Evolutionary conservation across 2,888 invertebrate genomes (phyloP), one percentile per base, ranked within the genome.

Genomic region (Xylota sylvarum): DNA sequence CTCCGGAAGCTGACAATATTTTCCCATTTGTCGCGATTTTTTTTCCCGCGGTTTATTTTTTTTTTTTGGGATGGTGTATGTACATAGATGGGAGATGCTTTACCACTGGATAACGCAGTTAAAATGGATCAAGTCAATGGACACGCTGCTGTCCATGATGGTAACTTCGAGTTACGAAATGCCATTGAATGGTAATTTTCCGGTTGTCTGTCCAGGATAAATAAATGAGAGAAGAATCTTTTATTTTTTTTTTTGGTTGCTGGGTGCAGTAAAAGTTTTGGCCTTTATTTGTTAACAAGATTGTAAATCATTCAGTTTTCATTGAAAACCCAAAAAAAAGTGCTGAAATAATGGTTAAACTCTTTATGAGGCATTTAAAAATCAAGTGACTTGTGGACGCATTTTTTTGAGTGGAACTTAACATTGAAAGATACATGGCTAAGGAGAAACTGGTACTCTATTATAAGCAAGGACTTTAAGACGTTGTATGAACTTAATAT

Each of bases 1-100:
- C 81, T 85, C 62, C 64, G 64, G 85, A 76, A 76, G 81, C 85
- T 85, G 76, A 85, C 81, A 85, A 85, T 81, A 85, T 85, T 85
- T 81, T 85, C 40, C 70, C 74, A 80, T 80, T 84, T 84, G 73
- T 79, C 73, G 79, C 72, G 46, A 55, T 32, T 74, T 74, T 69
- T 78, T 69, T 64, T 35, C 6, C 62, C 32, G 67, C 60, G 67
- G 37, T 56, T 79, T 69, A 73, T 69, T 64, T 60, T 46, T 62
- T 30, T 58, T 48, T 35, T 14, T 14, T 17, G n/a, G 19, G 50
- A 56, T 30, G 55, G 32, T 73, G 50, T 40, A 40, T 23, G 50
- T 37, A 9, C 52, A 43, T 48, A 17, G 27, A 17, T 70, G 14
- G 5, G 17, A 23, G 43, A 37, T 37, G 60, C 17, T 48, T 50